Evolutionary conservation across 2,113 vertebrate species (phyloP), one percentile per base, ranked within the genome.

Genomic region (Conger conger): DNA sequence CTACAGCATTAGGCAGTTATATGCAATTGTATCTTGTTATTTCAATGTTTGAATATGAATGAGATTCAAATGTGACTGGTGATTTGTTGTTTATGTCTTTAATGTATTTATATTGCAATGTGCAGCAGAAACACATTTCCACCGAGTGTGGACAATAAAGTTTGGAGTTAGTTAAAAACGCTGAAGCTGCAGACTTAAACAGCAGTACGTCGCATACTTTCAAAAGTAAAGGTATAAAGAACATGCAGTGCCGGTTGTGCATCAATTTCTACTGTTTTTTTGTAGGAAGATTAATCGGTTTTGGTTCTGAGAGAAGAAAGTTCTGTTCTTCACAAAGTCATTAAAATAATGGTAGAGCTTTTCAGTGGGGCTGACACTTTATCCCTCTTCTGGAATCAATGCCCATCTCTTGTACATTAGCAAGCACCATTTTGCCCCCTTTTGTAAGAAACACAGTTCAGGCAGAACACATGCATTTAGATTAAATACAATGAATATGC

Each of bases 361-460:
- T 77, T 83, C 17, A 42, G 27, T 73, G 36, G 1, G 79, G 76
- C 54, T 40, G 82, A n/a, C 42, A 86, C 38, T 6, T 73, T 42
- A 33, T 87, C 63, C 68, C 81, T 18, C 27, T 76, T 60, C 63
- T 50, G 38, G 13, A 77, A 63, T 80, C 73, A 37, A 76, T 79
- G 79, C 27, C 54, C 50, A 42, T 45, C 50, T 36, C 79, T 27
- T 30, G 40, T 30, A 53, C 35, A 54, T 82, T n/a, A 45, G 77
- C 82, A 85, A 78, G 76, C 83, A 80, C 37, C 35, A 77, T 17
- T 16, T 37, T 45, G 54, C 78, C 1, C 50, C 53, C 53, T 27
- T 60, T 20, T 42, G 20, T 80, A 83, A 50, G 45, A 50, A 60
- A 83, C 36, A 73, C 4, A 30, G 27, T 63, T 40, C 38, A 35